Base-by-base conservation (phyloP, 1,140 invertebrate species). In the Heliconius congener region DNA sequence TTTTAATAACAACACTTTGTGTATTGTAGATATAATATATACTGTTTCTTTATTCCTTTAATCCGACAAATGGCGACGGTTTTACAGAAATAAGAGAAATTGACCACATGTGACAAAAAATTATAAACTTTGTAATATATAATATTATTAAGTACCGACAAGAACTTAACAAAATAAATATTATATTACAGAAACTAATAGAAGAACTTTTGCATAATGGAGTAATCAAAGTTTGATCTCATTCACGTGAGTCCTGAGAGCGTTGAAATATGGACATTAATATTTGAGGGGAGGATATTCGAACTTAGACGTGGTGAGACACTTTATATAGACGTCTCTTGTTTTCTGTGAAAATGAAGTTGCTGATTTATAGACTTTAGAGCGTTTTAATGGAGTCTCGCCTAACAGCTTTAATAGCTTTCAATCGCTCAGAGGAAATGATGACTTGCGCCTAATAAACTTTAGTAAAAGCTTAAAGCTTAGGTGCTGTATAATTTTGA, bases 301-400 rank as follows among this genome's bases (percentile, higher is more conserved):
- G 46, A 82, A 80, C 34, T 80, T 76, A 72, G 79, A 66, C 34
- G 71, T 75, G 23, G 42, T 42, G 52, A 55, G 71, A 77, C 75
- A 71, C 71, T 76, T 57, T 71, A 77, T 76, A 80, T 78, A 74
- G 75, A 71, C 78, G 77, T 78, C 71, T 71, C 77, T 82, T 80
- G 82, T 78, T 83, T 83, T 78, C 79, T 57, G 30, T 77, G 77
- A 75, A 81, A 80, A 78, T 80, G 73, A 73, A 78, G 74, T 82
- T 80, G 73, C 74, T 81, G 82, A 83, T 83, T 83, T 81, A 83
- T 81, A 66, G 71, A 74, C 75, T 81, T 66, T 71, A 57, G 46
- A 76, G 72, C 73, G 72, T 74, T 77, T 76, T 81, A 81, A 81
- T 81, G 75, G 75, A 81, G 75, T 81, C 75, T 72, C 79, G 79